Base-by-base conservation (phyloP, 2,888 invertebrate genomes). In the Metopia argyrocephala region DNA sequence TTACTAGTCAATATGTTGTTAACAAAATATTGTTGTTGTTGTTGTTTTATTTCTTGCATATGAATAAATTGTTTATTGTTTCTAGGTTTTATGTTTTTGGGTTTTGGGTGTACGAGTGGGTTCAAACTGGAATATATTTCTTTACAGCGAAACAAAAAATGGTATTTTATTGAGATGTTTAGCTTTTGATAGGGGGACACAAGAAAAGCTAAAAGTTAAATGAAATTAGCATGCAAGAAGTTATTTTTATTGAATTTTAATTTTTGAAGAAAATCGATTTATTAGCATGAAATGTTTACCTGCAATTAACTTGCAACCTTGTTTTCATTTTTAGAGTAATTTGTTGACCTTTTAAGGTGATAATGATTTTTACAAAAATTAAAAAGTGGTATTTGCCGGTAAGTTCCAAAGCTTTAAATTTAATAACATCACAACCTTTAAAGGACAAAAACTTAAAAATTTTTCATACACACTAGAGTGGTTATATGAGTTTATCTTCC, bases 181-280 rank as follows among this genome's bases (percentile, higher is more conserved):
- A 18, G 71, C 6, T 62, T 57, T 80, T 76, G 76, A 80, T 80
- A 76, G 23, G n/a, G n/a, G n/a, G 80, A 57, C 76, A 38, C 31
- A 50, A 54, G 48, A 62, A n/a, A 50, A 62, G 68, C 52, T 68
- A 38, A 62, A 76, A 76, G 76, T 80, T 76, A 76, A 80, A 57
- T 50, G 71, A 20, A 31, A 48, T 76, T 76, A 73, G 52, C 80
- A 80, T 80, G 80, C 71, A 68, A 76, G 68, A 48, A 57, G 76
- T 76, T 62, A 76, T 73, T 80, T 73, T 71, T 76, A 76, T 80
- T 79, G 71, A 61, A 65, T 70, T 70, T 70, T 66, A 76, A 70
- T 65, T 78, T 78, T 59, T n/a, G 9, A 21, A 1, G 2, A 61
- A 54, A 69, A 75, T 75, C 70, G 54, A 59, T 79, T 59, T 65